These are phyloP conservation scores for Trichoplusia ni DNA, from an alignment of 1,140 invertebrate genomes.

Conservation along the genomic window DNA sequence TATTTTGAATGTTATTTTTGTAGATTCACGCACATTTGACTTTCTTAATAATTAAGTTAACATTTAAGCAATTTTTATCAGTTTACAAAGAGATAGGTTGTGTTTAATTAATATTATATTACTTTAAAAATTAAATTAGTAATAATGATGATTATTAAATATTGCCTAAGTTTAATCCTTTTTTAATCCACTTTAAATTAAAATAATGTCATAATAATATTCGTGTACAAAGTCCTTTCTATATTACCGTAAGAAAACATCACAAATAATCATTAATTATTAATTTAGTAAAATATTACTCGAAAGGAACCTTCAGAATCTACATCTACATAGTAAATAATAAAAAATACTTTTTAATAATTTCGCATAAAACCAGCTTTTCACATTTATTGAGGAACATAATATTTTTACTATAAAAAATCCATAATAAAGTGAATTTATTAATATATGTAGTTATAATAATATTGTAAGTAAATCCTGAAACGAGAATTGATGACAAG, in stretches of 20 bases:
- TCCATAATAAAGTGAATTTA: slow-evolving; percentile 18
- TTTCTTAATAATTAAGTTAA: not conserved
- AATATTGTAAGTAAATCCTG: not conserved
- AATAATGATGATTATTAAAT: too few species aligned
- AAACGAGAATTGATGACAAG: not conserved
- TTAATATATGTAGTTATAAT: slow-evolving; percentile 6
- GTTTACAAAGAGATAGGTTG: not conserved
- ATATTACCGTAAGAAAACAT: too few species aligned
- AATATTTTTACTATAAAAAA: slow-evolving; percentile 5
- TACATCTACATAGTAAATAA: too few species aligned
- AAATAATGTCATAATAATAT: too few species aligned
- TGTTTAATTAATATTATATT: not conserved
- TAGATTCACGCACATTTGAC: not conserved
- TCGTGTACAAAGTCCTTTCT: too few species aligned
- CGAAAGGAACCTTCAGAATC: too few species aligned
- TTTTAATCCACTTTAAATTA: too few species aligned
- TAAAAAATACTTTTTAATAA: not conserved
- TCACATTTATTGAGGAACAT: slow-evolving; percentile 5
- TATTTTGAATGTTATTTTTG: too few species aligned
- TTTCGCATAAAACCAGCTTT: slow-evolving; percentile 8
- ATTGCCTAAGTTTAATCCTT: too few species aligned
- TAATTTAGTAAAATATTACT: too few species aligned
- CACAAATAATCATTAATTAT: too few species aligned
- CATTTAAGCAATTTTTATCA: not conserved
- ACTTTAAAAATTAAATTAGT: too few species aligned